Conservation (phyloP, 2,888 invertebrate species). For the Polylopha cassiicola region DNA sequence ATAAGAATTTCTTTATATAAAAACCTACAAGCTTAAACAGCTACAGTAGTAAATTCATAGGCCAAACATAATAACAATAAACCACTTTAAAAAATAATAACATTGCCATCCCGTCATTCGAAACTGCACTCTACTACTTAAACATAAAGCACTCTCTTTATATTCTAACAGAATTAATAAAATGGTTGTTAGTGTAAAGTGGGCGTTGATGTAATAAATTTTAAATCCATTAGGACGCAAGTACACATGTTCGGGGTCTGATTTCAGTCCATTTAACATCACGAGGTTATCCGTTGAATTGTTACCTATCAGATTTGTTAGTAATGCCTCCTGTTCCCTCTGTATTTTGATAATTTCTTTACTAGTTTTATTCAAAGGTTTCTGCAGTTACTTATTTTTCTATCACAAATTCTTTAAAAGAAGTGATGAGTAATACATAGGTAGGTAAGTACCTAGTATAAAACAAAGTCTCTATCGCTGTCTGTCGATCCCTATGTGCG, state of each 20-base stretch:
- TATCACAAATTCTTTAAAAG: background rate
- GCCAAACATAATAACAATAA: background rate
- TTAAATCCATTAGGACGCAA: slow-evolving; percentile 75
- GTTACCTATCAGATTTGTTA: slow-evolving; percentile 54
- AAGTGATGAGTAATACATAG: background rate
- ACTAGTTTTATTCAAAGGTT: no score
- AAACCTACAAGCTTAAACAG: no score
- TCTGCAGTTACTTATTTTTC: no score
- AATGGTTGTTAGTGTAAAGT: slow-evolving; percentile 40
- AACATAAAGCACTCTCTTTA: background rate
- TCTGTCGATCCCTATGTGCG: no score
- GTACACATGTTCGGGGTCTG: slow-evolving; percentile 68
- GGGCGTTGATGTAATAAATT: slow-evolving; percentile 71
- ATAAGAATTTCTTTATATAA: no score
- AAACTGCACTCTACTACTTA: background rate
- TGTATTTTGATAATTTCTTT: slow-evolving; percentile 3
- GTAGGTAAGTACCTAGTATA: no score
- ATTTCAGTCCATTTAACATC: slow-evolving; percentile 73
- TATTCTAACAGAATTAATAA: slow-evolving; percentile 14
- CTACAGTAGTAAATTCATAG: background rate
- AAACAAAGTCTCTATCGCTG: no score
- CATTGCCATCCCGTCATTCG: no score
- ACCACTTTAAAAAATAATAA: no score
- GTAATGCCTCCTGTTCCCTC: slow-evolving; percentile 30
- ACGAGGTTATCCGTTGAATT: slow-evolving; percentile 73